A percentile compares a stretch with the other conserved stretches of the same genome.
Conservation (phyloP, 30 jellyfish, hydroid and myxozoan species). For the Aurelia aurita complex sp. Pacific region DNA sequence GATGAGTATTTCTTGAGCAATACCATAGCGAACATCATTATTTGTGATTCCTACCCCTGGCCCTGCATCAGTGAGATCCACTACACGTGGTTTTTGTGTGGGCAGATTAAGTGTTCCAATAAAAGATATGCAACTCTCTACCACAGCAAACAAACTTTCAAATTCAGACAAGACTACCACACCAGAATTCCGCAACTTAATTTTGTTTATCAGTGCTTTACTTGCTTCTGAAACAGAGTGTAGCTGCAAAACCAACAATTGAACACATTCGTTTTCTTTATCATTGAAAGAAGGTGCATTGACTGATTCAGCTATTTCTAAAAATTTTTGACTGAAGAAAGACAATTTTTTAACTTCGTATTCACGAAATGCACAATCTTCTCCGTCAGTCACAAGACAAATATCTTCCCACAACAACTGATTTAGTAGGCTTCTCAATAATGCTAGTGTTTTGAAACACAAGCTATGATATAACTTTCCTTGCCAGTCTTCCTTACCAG, state of each 20-base stretch:
- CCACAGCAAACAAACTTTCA: slow-evolving; percentile 5
- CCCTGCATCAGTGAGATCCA: slow-evolving; percentile 67
- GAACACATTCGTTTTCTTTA: slow-evolving; percentile 12
- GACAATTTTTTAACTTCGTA: slow-evolving; percentile 2
- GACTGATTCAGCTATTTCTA: slow-evolving; percentile 16
- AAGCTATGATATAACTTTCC: neutral
- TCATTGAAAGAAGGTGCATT: slow-evolving; percentile 15
- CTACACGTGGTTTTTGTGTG: slow-evolving; percentile 47
- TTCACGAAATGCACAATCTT: slow-evolving; percentile 15
- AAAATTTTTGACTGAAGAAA: neutral
- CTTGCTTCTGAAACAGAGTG: slow-evolving; percentile 12
- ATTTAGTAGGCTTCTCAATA: slow-evolving; percentile 17
- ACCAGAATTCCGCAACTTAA: neutral
- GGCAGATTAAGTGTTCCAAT: slow-evolving; percentile 15
- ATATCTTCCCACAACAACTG: neutral
- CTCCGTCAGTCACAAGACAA: neutral
- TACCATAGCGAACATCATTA: slow-evolving; percentile 48
- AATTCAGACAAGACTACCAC: slow-evolving; percentile 10
- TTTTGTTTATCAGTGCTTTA: neutral
- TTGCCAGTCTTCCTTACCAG: neutral
- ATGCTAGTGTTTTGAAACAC: slow-evolving; percentile 7
- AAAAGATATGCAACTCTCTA: slow-evolving; percentile 13
- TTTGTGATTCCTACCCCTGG: slow-evolving; percentile 69
- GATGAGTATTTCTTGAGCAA: slow-evolving; percentile 50
- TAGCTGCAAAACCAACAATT: slow-evolving; percentile 13